Evolutionary conservation across 2,888 invertebrate species (phyloP), one percentile per base, ranked within the genome.

Genomic region (Dioctria linearis): DNA sequence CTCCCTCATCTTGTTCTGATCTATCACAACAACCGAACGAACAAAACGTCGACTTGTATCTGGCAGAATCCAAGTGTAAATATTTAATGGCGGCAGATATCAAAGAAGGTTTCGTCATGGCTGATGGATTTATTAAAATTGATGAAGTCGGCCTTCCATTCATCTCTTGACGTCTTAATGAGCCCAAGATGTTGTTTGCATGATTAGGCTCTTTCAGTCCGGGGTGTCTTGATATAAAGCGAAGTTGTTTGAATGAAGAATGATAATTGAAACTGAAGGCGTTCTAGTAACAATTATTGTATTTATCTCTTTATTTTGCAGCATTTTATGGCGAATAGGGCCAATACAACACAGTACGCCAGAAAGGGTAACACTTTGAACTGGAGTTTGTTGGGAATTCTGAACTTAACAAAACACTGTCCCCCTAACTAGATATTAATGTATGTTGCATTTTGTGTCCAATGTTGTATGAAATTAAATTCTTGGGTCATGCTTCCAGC

Each of bases 61-160:
- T 59, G 73, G 57, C 25, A 59, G 73, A 75, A 75, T 75, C 73
- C 73, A 75, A 75, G 73, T 75, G 73, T 75, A 75, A 75, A 75
- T 75, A 75, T 75, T 75, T 75, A 75, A 75, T 75, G 43, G 73
- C 73, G 73, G 73, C 73, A 59, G 73, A 75, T 75, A 75, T 75
- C 73, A 75, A 75, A 75, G 51, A 59, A 59, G 73, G 73, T 75
- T 71, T 75, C 73, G 59, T 75, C 73, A 75, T 75, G 73, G 73
- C 73, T 75, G 73, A 75, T 75, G 73, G 73, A 75, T 75, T 75
- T 75, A 75, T 75, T 75, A 75, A 75, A 75, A 75, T 75, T 75
- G 73, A 75, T 75, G 73, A 75, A 75, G 73, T 75, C 73, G 73
- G 73, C 59, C 73, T 59, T 42, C 73, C 51, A 75, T 75, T 75